Conservation (phyloP, 2,113 vertebrate species). For the Psettodes erumei region DNA sequence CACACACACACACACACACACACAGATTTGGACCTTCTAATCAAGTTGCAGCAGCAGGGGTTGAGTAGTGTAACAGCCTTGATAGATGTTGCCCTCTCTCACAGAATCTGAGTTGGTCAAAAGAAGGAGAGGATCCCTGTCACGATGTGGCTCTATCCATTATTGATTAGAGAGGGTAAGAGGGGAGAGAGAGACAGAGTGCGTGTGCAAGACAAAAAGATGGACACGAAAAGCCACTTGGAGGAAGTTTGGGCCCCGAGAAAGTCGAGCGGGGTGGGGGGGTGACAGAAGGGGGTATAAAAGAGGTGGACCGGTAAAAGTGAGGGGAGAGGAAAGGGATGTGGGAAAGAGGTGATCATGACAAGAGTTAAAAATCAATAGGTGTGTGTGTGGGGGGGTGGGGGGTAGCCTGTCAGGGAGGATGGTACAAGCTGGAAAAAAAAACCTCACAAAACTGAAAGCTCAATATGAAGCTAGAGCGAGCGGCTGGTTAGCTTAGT, state of each 20-base stretch:
- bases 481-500: not conserved
- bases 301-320: not conserved
- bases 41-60: conserved; percentile 45
- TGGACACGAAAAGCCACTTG: not conserved
- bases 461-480: not conserved
- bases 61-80: conserved; percentile 43
- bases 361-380: no score
- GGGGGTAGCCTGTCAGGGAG: no score
- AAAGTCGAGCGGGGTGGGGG: conserved; percentile 8
- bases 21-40: conserved; percentile 16
- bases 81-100: conserved; percentile 62
- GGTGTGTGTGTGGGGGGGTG: no score
- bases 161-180: conserved; percentile 57
- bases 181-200: not conserved
- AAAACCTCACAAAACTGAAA: not conserved
- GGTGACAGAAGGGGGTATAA: not conserved
- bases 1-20: conserved; percentile 4
- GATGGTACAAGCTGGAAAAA: no score
- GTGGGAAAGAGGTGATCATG: not conserved
- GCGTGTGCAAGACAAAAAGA: not conserved
- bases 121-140: conserved; percentile 44
- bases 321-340: not conserved
- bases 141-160: conserved; percentile 54
- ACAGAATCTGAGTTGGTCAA: conserved; percentile 60
- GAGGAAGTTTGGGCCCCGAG: conserved; percentile 6